Evolutionary conservation across 35 echinoderm and acorn worm species (phyloP), one percentile per base, ranked within the genome.

Genomic region (Apostichopus californicus): DNA sequence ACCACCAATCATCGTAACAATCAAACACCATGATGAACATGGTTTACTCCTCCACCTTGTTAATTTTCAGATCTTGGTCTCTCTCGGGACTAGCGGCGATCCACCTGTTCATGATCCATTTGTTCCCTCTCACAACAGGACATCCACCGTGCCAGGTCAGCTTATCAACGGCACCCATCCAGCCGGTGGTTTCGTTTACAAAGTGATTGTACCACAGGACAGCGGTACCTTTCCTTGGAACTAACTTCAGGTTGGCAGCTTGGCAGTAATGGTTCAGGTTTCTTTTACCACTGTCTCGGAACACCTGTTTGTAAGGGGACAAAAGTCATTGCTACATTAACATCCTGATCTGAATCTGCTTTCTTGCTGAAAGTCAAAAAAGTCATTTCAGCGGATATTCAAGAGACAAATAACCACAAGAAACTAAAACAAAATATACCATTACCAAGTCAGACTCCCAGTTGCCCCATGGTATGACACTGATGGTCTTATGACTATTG

Each of bases 101-200:
- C 96, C 96, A 98, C 3, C 96, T 87, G 68, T 98, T 98, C 93
- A 95, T 95, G 9, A 98, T 98, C 96, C 96, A 98, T 61, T 98
- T 98, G 21, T 92, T 83, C 20, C 96, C 96, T 78, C 81, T 94
- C 71, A 91, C 94, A 46, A 98, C 94, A 0, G 96, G 96, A 83
- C 96, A 98, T 9, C 96, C 96, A n/a, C 96, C 96, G 21, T 98
- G 96, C 96, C 94, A 98, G 12, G 94, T 98, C 24, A 80, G 96
- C 25, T 86, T 80, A 81, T 98, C 96, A 14, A 98, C 17, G 12
- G 93, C 22, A 13, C 96, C 96, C n/a, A 98, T 86, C 96, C 96
- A 98, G 9, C 96, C 96, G 0, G 96, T 95, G 3, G 79, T 73
- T 59, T 95, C 94, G 56, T 98, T 85, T 0, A 98, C 79, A 59